phyloP scores from a whole-genome alignment of 2,888 invertebrate species.

The Operophtera brumata region DNA sequence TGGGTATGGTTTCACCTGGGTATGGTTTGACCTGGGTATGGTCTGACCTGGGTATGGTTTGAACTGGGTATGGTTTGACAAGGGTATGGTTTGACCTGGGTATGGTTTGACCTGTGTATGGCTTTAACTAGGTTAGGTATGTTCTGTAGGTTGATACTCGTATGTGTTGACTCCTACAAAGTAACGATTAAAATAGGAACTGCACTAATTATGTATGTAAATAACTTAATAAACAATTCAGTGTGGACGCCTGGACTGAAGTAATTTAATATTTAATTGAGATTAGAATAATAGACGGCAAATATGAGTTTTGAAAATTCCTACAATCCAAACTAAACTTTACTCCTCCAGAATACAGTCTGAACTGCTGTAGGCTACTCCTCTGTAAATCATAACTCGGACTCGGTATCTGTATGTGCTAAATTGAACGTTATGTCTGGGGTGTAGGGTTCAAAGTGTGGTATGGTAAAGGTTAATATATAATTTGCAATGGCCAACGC shows the following conservation, averaged over 20 bases:
- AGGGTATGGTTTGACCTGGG: too few species aligned
- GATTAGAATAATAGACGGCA: slow-evolving; percentile 18
- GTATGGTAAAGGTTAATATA: slow-evolving; percentile 20
- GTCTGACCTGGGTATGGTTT: too few species aligned
- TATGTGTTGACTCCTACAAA: neutral
- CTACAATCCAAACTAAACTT: slow-evolving; percentile 7
- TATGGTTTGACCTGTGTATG: too few species aligned
- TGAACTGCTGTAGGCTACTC: slow-evolving; percentile 1
- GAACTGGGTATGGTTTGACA: too few species aligned
- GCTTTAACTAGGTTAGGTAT: too few species aligned
- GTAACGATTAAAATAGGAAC: slow-evolving; percentile 1
- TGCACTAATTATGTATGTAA: slow-evolving; percentile 28
- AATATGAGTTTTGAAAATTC: slow-evolving; percentile 23
- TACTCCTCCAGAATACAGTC: slow-evolving; percentile 2
- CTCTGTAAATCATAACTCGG: slow-evolving; percentile 16
- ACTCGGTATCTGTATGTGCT: neutral
- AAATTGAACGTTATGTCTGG: slow-evolving; percentile 10
- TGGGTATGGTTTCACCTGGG: too few species aligned
- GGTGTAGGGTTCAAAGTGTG: slow-evolving; percentile 7
- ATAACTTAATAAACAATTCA: slow-evolving; percentile 29
- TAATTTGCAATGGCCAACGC: slow-evolving; percentile 39
- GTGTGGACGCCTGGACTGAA: slow-evolving; percentile 14
- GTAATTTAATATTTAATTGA: slow-evolving; percentile 30
- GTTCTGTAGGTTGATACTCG: too few species aligned
- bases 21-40: too few species aligned